phyloP scores from a whole-genome alignment of 2,113 vertebrate genomes.

The Hyperopisus bebe region DNA sequence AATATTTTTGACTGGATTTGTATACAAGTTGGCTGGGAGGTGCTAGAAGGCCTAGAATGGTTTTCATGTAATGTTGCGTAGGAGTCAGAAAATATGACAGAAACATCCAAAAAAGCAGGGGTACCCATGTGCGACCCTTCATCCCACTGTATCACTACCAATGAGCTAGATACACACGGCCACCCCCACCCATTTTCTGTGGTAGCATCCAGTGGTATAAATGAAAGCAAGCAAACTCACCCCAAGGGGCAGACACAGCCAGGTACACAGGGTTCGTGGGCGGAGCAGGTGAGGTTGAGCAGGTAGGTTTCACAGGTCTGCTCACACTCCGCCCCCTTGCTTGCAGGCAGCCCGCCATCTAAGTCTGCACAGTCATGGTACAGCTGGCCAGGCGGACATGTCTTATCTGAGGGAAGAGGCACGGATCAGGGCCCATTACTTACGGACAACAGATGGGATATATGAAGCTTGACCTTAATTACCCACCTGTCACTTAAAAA shows the following conservation, averaged over 20 bases:
- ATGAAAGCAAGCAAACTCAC: conserved; percentile 55
- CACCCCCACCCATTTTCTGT: background rate
- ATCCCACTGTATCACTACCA: background rate
- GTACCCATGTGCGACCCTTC: background rate
- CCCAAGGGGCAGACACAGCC: conserved; percentile 81
- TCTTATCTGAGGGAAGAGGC: conserved; percentile 44
- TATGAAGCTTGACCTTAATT: background rate
- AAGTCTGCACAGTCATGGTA: conserved; percentile 77
- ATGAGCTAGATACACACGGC: background rate
- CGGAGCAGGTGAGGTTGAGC: conserved; percentile 77
- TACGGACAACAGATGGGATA: background rate
- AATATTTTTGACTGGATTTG: background rate
- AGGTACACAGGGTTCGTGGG: conserved; percentile 74
- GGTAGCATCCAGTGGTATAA: background rate
- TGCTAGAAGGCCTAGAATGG: background rate
- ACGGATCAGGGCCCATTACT: background rate
- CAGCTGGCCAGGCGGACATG: conserved; percentile 75
- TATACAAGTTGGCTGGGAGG: background rate
- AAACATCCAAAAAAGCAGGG: background rate
- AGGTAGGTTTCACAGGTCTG: conserved; percentile 85
- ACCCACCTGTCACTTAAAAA: background rate
- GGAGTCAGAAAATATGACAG: background rate
- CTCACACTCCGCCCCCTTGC: conserved; percentile 66
- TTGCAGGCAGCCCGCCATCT: conserved; percentile 43
- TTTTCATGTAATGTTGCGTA: background rate